Base-by-base conservation (phyloP, 1,140 invertebrate species). In the Penaeus japonicus region DNA sequence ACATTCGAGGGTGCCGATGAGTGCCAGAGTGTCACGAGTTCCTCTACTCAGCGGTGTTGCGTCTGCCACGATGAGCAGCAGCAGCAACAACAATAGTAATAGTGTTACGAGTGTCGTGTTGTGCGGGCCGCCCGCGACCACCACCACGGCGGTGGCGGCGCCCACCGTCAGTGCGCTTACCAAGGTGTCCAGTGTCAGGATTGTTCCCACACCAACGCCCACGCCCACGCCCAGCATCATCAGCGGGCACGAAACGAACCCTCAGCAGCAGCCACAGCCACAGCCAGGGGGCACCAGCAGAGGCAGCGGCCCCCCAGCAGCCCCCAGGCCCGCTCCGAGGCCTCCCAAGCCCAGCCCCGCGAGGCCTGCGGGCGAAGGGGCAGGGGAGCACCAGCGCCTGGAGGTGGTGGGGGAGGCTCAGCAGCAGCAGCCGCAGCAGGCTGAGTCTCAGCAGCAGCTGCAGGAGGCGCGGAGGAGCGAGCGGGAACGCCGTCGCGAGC, bases 111-210 rank as follows among this genome's bases (percentile, higher is more conserved):
- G 86, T 87, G 86, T 87, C 47, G 86, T 87, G 79, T 73, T 87
- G 65, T 82, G 86, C 53, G 85, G 85, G 77, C 32, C 85, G 75
- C 65, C 79, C 59, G 47, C 79, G 24, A 77, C 70, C 53, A 78
- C 84, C 39, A 47, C 39, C 39, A 47, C 39, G 39, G 39, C 39
- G 39, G 39, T 47, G 55, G 73, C 84, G 70, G 84, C 84, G 15
- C 86, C 86, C 47, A 75, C 79, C 30, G 86, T 87, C 59, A 87
- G 86, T 87, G 86, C 86, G 75, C 86, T 87, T 55, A 81, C 86
- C 59, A 87, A 87, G 82, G 86, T 87, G 86, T 87, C 86, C 86
- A 87, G 86, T 81, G 86, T 87, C 65, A 87, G 86, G 86, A 87
- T 87, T 87, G 86, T 87, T 35, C 86, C 86, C 53, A 87, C 86